These are phyloP conservation scores for Mystacides longicornis DNA, from an alignment of 2,888 invertebrate species.

Conservation along the genomic window DNA sequence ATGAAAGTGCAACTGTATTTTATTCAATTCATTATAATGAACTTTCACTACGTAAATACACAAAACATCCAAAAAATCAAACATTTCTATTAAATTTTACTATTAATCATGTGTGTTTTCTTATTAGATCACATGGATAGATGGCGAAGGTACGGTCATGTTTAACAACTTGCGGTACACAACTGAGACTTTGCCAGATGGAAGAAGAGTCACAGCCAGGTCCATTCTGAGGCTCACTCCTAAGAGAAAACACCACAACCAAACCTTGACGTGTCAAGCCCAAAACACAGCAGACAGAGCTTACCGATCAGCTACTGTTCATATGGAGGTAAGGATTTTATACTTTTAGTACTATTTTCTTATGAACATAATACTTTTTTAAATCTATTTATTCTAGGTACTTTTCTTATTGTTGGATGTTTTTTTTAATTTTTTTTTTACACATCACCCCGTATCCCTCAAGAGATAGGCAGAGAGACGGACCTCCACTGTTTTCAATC, in stretches of 20 bases:
- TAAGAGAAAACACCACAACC: conserved; percentile 82
- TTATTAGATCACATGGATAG: conserved; percentile 85
- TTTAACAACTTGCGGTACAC: conserved; percentile 73
- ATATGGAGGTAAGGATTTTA: conserved; percentile 59
- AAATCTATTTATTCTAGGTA: background rate
- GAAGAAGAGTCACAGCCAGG: conserved; percentile 75
- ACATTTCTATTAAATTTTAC: no score
- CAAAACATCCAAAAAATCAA: no score
- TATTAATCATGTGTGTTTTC: conserved; percentile 5
- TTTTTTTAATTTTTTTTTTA: no score
- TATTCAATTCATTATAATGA: no score
- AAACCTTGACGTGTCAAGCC: conserved; percentile 86
- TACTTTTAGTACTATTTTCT: background rate
- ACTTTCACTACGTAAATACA: no score
- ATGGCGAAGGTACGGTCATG: conserved; percentile 78
- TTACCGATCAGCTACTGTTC: conserved; percentile 72
- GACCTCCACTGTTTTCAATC: no score
- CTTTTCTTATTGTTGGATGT: background rate
- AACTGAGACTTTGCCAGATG: conserved; percentile 68
- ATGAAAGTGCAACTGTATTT: no score
- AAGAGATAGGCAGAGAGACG: no score
- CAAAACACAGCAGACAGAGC: conserved; percentile 86
- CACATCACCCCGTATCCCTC: no score
- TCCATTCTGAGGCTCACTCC: conserved; percentile 80
- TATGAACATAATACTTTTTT: background rate